Evolutionary conservation across 2,113 vertebrate species (phyloP), one percentile per base, ranked within the genome.

Genomic region (Osmerus mordax): DNA sequence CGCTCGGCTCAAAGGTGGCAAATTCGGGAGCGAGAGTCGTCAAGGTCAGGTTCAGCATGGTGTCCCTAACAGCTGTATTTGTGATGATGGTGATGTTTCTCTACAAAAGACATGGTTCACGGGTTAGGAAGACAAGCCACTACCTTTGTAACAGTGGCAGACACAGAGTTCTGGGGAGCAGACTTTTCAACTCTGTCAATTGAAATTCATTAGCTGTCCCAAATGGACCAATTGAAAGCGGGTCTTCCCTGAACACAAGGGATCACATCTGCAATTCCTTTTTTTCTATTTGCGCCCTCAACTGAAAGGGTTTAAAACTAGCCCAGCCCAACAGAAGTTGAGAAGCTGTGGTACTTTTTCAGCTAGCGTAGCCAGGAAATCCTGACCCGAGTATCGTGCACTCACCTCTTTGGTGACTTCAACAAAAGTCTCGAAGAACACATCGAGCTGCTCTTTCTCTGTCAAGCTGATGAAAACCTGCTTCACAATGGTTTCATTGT

Each of bases 1-100:
- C 56, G 51, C 41, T 70, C 18, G 52, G 19, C 4, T 32, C 13
- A 52, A 79, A 75, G 32, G 2, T 52, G 41, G 67, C 2, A 13
- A 72, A 79, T 62, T 36, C 72, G 14, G 65, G 21, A 14, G 8
- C 53, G 53, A 79, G 73, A 5, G 29, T 47, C 9, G 52, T 69
- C 61, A 79, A 63, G 12, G 77, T 79, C 69, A 79, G 70, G 65
- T 79, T 72, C 16, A 79, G 65, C n/a, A 79, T 52, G 29, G 65
- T 51, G 72, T 70, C 65, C 61, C 72, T 75, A 29, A 75, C 72
- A 47, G 65, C 63, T 25, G 58, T 47, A 36, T 69, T 69, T n/a
- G 12, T 56, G 53, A 79, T 67, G 18, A 66, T 28, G 6, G 69
- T 71, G 3, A 79, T 2, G 53, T 75, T 79, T 53, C 65, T 67